Evolutionary conservation across 1,140 invertebrate species (phyloP).

Genomic region (Euwallacea fornicatus): DNA sequence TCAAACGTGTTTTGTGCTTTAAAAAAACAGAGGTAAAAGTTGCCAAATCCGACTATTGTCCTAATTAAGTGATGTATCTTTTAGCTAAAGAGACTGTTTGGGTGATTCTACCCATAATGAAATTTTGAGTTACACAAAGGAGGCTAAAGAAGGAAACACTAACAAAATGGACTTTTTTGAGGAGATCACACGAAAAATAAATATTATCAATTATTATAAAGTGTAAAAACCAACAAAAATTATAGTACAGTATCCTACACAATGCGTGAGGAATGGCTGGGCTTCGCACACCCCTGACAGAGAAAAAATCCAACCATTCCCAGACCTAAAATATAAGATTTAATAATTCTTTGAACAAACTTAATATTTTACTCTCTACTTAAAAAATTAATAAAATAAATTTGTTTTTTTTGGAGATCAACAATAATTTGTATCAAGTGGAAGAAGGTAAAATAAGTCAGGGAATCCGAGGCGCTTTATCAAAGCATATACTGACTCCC

Average conservation of each 20-base stretch:
- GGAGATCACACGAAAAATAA: slow-evolving; percentile 44
- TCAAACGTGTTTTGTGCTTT: slow-evolving; percentile 3
- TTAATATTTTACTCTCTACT: slow-evolving; percentile 31
- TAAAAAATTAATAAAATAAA: slow-evolving; percentile 37
- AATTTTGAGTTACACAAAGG: background rate
- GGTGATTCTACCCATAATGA: background rate
- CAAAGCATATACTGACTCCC: background rate
- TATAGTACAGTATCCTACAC: slow-evolving; percentile 38
- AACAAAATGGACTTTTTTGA: slow-evolving; percentile 10
- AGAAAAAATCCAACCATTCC: slow-evolving; percentile 7
- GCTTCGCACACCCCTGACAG: background rate
- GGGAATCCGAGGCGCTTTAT: slow-evolving; percentile 3
- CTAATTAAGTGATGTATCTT: too few relatives aligned
- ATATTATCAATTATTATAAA: slow-evolving; percentile 35
- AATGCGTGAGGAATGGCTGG: background rate
- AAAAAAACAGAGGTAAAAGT: background rate
- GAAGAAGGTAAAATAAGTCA: slow-evolving; percentile 31
- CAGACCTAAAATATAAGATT: slow-evolving; percentile 17
- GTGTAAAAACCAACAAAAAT: slow-evolving; percentile 41
- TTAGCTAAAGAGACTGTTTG: background rate
- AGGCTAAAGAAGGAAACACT: background rate
- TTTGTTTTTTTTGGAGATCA: slow-evolving; percentile 32
- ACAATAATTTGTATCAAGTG: slow-evolving; percentile 39
- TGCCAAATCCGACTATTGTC: too few relatives aligned
- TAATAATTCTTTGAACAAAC: slow-evolving; percentile 35